Evolutionary conservation across 2,113 vertebrate genomes (phyloP).

Genomic region (Trachemys scripta): DNA sequence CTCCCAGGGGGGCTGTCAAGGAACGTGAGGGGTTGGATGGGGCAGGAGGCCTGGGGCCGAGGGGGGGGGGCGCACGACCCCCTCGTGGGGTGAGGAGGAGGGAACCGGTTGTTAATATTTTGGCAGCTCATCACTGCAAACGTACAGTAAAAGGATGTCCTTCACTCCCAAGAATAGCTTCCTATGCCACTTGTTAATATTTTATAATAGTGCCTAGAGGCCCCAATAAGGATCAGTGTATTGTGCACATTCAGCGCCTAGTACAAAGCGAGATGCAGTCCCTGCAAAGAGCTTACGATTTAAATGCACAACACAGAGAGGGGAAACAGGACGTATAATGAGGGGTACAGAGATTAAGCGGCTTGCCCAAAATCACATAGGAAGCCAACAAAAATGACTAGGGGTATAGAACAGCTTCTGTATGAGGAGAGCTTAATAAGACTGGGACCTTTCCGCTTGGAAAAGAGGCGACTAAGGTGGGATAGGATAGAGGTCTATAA

Average conservation of each 20-base stretch:
- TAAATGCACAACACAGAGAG: not conserved
- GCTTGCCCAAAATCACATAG: rapidly evolving
- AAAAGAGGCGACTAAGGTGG: no score
- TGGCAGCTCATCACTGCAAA: not conserved
- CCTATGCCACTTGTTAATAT: not conserved
- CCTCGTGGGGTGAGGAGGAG: no score
- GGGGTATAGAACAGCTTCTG: no score
- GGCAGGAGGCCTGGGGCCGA: no score
- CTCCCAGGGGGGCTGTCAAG: no score
- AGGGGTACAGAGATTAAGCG: not conserved
- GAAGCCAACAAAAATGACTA: not conserved
- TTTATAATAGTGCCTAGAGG: not conserved
- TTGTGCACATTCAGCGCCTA: not conserved
- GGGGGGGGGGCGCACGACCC: no score
- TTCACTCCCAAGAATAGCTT: not conserved
- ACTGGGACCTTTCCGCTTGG: no score
- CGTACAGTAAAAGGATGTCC: not conserved
- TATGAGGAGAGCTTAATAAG: no score
- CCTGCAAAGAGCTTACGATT: not conserved
- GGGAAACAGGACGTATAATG: not conserved
- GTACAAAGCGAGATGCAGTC: not conserved
- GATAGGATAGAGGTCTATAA: no score
- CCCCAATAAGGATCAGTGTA: not conserved
- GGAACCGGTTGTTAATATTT: no score
- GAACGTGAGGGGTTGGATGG: no score